Conservation (phyloP, 2,797 vertebrate species). For the Darevskia mixta region DNA sequence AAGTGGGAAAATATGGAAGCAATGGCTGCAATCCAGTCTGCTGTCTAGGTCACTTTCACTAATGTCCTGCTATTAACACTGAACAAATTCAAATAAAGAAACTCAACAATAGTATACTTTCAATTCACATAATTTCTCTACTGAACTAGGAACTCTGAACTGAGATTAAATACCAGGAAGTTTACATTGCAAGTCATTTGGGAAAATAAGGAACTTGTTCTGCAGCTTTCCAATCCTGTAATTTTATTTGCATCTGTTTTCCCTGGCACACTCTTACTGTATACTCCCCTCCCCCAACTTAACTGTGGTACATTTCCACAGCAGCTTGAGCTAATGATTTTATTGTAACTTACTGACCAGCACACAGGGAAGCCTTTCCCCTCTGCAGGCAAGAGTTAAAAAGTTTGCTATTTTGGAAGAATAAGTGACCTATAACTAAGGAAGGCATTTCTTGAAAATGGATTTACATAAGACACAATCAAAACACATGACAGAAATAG, state of each 20-base stretch:
- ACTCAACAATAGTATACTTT: background rate
- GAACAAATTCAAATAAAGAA: background rate
- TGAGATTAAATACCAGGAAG: background rate
- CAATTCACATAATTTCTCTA: background rate
- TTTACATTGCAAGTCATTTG: background rate
- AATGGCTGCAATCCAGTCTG: background rate
- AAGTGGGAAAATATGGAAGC: background rate
- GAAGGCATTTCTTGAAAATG: background rate
- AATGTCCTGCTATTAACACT: too few species aligned
- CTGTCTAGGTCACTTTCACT: too few species aligned
- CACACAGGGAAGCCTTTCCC: background rate
- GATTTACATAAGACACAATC: background rate
- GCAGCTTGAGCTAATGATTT: background rate
- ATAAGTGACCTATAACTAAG: background rate
- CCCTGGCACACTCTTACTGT: background rate
- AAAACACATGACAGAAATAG: background rate
- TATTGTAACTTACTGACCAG: background rate
- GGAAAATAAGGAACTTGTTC: conserved; percentile 1
- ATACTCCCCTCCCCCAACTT: background rate
- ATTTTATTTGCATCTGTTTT: background rate
- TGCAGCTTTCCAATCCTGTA: conserved; percentile 1
- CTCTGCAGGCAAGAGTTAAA: background rate
- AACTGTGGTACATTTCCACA: background rate
- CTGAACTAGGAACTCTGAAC: background rate
- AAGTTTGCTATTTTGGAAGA: background rate